Evolutionary conservation across 2,113 vertebrate genomes (phyloP).

Genomic region (Elephas maximus): DNA sequence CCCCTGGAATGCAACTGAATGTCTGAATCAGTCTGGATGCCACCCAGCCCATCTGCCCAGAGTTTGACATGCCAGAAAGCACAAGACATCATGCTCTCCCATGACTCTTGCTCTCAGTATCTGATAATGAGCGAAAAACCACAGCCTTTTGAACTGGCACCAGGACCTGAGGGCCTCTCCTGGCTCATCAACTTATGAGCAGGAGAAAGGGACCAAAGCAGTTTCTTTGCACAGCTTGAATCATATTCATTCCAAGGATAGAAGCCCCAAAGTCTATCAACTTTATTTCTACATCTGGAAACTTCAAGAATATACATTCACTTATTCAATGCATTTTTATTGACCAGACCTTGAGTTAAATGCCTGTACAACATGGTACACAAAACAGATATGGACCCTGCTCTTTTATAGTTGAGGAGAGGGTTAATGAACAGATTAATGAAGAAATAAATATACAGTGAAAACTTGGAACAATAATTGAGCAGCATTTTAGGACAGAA

Average conservation of each 20-base stretch:
- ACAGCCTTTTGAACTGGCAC: not conserved
- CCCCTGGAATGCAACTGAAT: not conserved
- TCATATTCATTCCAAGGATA: not conserved
- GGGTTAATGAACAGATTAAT: not conserved
- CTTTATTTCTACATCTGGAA: not conserved
- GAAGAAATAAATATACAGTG: not conserved
- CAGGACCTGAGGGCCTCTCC: not conserved
- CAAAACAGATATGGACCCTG: not conserved
- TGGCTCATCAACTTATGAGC: not conserved
- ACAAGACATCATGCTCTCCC: not conserved
- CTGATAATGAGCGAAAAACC: not conserved
- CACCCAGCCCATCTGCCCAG: not conserved
- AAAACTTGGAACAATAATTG: not conserved
- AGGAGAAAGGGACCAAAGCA: not conserved
- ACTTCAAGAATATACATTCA: not conserved
- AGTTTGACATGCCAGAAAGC: not conserved
- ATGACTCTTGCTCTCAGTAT: not conserved
- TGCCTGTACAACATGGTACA: not conserved
- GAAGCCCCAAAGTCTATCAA: not conserved
- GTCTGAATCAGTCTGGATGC: not conserved
- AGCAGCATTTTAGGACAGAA: not conserved
- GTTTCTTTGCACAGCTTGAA: not conserved
- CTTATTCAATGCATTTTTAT: not conserved
- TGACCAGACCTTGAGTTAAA: not conserved
- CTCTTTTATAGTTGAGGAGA: not conserved